A percentile compares a stretch with the other conserved stretches of the same genome.
Evolutionary conservation across 1,140 invertebrate genomes (phyloP).

Genomic region (Drosophila asahinai): DNA sequence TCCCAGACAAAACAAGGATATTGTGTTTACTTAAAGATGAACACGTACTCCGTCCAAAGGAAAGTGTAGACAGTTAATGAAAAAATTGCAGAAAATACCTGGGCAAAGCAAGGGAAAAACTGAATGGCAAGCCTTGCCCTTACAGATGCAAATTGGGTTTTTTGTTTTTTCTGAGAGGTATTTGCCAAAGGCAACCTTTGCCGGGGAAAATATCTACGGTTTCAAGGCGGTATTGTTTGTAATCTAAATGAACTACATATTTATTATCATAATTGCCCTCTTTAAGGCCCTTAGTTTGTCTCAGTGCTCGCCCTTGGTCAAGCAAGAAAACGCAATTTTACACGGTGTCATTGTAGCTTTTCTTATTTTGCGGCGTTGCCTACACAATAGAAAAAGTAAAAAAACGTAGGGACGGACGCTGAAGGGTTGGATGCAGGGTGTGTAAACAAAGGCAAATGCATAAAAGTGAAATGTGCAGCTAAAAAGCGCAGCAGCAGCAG

Average conservation of each 20-base stretch:
- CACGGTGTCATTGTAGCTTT: not conserved
- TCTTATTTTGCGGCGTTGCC: not conserved
- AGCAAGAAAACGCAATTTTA: too few relatives aligned
- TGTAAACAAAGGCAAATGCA: slow-evolving; percentile 59
- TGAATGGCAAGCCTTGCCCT: not conserved
- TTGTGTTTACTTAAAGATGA: slow-evolving; percentile 43
- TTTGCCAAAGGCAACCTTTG: too few relatives aligned
- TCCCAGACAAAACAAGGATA: slow-evolving; percentile 32
- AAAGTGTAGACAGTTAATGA: slow-evolving; percentile 14
- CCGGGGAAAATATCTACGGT: too few relatives aligned
- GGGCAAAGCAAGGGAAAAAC: not conserved
- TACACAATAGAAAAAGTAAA: not conserved
- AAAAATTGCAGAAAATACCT: slow-evolving; percentile 12
- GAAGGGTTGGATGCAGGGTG: slow-evolving; percentile 3
- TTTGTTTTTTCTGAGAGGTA: not conserved
- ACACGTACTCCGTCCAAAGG: not conserved
- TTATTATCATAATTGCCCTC: too few relatives aligned
- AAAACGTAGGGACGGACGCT: not conserved
- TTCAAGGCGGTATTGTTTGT: too few relatives aligned
- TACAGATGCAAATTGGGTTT: not conserved
- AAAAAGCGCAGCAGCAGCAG: slow-evolving; percentile 20
- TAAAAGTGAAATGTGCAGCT: slow-evolving; percentile 64
- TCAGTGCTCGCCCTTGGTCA: too few relatives aligned
- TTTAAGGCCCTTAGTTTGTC: too few relatives aligned
- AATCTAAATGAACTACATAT: too few relatives aligned